These are phyloP conservation scores for Chondrosia reniformis DNA, from an alignment of 37 sponge, comb jelly and placozoan genomes.

Conservation along the genomic window DNA sequence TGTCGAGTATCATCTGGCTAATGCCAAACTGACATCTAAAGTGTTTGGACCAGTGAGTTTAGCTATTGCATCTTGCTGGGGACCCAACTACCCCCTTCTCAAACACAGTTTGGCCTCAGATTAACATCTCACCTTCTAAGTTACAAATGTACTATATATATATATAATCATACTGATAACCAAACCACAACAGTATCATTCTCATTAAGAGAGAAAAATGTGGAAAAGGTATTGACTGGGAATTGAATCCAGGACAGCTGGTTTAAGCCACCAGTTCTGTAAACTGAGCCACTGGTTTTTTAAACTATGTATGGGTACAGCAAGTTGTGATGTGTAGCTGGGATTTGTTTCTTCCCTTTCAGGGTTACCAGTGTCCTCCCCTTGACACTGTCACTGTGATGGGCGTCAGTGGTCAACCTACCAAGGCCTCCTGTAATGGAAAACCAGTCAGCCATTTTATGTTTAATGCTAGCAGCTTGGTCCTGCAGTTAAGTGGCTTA, in stretches of 20 bases:
- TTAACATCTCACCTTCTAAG: no score
- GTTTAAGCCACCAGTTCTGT: no score
- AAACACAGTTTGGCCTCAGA: no score
- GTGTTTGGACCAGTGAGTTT: not conserved
- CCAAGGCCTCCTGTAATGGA: slow-evolving; percentile 38
- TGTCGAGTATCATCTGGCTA: not conserved
- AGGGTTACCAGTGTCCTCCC: slow-evolving; percentile 15
- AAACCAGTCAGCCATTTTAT: not conserved
- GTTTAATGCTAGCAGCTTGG: not conserved
- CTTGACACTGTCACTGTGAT: slow-evolving; percentile 39
- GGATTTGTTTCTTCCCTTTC: not conserved
- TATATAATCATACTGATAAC: no score
- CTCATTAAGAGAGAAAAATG: no score
- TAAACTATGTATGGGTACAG: not conserved
- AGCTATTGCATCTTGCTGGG: not conserved
- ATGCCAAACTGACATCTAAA: not conserved
- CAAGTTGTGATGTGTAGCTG: not conserved
- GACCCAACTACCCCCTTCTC: no score
- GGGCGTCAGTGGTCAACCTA: slow-evolving; percentile 30
- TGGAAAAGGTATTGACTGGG: no score
- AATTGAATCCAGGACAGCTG: no score
- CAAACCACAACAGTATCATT: no score
- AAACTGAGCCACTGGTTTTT: not conserved
- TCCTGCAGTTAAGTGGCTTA: slow-evolving; percentile 9
- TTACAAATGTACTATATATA: no score